These are phyloP conservation scores for Epizoanthus fatuus DNA, from an alignment of 92 coral and sea anemone species.

Conservation along the genomic window DNA sequence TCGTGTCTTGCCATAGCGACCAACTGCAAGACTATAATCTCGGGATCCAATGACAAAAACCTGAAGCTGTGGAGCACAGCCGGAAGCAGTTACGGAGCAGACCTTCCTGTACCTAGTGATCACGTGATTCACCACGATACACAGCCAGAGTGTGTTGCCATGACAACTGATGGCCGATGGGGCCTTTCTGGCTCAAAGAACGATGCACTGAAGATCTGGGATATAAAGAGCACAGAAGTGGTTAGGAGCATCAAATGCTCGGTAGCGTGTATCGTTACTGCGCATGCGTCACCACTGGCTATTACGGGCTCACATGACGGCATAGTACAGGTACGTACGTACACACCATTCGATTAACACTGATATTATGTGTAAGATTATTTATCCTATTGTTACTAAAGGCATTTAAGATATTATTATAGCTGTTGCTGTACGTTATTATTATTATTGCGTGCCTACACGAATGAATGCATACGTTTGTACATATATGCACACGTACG, in stretches of 20 bases:
- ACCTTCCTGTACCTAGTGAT: constrained; percentile 67
- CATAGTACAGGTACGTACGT: constrained; percentile 41
- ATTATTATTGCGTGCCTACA: too few species aligned
- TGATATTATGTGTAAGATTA: too few species aligned
- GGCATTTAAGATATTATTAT: too few species aligned
- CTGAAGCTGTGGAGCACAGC: constrained; percentile 81
- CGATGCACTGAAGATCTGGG: constrained; percentile 81
- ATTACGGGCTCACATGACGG: constrained; percentile 89
- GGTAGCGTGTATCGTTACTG: constrained; percentile 64
- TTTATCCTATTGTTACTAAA: too few species aligned
- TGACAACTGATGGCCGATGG: constrained; percentile 83
- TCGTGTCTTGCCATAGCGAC: constrained; percentile 84
- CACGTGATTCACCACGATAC: constrained; percentile 81
- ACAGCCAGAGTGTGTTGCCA: constrained; percentile 87
- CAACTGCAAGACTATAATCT: constrained; percentile 77
- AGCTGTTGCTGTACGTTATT: too few species aligned
- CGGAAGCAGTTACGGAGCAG: constrained; percentile 67
- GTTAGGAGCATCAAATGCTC: constrained; percentile 55
- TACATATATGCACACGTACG: too few species aligned
- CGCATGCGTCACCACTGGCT: constrained; percentile 58
- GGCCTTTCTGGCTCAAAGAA: constrained; percentile 84
- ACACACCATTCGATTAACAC: too few species aligned
- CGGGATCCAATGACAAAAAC: constrained; percentile 91
- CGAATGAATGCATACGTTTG: too few species aligned
- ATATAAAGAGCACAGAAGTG: constrained; percentile 49